Base-by-base conservation (phyloP, 1,140 invertebrate genomes). In the Pogonomyrmex californicus region DNA sequence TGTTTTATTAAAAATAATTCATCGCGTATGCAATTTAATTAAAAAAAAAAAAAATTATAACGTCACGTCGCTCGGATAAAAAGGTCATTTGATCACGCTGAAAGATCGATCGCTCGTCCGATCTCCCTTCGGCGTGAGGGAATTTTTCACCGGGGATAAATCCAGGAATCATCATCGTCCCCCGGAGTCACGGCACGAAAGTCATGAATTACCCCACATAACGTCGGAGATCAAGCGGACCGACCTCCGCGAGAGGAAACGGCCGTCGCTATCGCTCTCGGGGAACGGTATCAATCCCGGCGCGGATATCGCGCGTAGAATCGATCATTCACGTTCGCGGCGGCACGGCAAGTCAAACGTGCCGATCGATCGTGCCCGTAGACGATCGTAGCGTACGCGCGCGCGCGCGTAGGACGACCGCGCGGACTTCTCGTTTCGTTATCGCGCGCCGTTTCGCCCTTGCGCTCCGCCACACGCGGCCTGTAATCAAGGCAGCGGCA, bases 321-420 rank as follows among this genome's bases (percentile, higher is more conserved):
- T 90, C 91, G 91, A 91, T 92, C 91, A 91, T 92, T 92, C 87
- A 87, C 88, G 87, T 87, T 88, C 82, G 62, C 58, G 86, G 56
- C 63, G 83, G 65, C 23, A 6, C 9, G 58, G 51, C 73, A 63
- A 51, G 56, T 56, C 44, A 73, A 85, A 86, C 71, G 62, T 33
- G 79, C 79, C 79, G 87, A 90, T 88, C 88, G 90, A 58, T 85
- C 86, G 77, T 90, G 86, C 87, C 87, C 85, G 54, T 60, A 44
- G 87, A 90, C 87, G 88, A 92, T 90, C 87, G 90, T 75, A 41
- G 70, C 9, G 36, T 30, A 73, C 88, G 88, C 23, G 23, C 23
- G 23, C 23, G 36, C 36, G 77, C 88, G 88, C 88, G 86, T 51
- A 76, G 73, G 56, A 76, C 73, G 73, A 76, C 23, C 23, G 23